Conservation (phyloP, 2,113 vertebrate species). For the Lepidothrix coronata region DNA sequence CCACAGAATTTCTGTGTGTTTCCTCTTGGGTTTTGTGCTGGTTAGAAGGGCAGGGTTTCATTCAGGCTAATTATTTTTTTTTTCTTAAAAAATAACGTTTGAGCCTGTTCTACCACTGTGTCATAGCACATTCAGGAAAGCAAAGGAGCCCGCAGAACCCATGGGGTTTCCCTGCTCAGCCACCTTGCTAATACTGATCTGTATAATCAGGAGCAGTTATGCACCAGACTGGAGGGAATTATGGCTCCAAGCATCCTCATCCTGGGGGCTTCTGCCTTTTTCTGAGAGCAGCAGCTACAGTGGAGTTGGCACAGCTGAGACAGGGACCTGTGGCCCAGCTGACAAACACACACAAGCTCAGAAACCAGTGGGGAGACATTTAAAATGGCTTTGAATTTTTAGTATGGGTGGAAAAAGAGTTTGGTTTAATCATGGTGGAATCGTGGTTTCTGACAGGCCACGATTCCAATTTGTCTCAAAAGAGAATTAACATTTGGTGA, state of each 20-base stretch:
- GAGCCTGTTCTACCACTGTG: neutral
- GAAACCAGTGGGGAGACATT: neutral
- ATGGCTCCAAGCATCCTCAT: neutral
- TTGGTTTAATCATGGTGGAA: neutral
- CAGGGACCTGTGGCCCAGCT: neutral
- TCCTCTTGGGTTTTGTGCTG: neutral
- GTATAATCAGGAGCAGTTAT: neutral
- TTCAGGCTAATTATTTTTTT: neutral
- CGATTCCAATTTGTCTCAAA: neutral
- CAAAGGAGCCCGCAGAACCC: neutral
- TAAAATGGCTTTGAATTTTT: neutral
- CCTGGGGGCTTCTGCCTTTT: neutral
- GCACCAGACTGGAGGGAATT: neutral
- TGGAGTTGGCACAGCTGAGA: neutral
- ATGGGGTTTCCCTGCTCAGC: neutral
- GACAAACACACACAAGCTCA: neutral
- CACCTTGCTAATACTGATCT: neutral
- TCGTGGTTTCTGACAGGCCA: neutral
- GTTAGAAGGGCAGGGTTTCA: neutral
- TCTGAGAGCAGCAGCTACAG: neutral
- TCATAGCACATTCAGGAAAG: neutral
- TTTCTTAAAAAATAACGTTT: neutral
- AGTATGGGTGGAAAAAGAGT: neutral
- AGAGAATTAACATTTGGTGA: neutral
- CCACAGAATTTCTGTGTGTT: neutral